Evolutionary conservation across 2,113 vertebrate species (phyloP).

Genomic region (Acanthochromis polyacanthus): DNA sequence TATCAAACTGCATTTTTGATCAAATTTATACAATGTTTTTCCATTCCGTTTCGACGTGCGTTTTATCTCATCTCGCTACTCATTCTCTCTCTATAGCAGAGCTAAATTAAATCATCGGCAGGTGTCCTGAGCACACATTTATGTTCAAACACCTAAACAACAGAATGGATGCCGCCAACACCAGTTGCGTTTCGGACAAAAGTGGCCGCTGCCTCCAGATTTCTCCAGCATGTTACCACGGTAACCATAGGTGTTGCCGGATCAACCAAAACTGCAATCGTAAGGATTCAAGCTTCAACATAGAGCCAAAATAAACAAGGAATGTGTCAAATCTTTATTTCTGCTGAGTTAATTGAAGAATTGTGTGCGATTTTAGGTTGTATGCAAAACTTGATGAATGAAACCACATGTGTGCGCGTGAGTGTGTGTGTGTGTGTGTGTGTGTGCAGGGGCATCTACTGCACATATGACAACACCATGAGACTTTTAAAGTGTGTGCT

Average conservation of each 20-base stretch:
- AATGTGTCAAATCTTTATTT: too few relatives aligned
- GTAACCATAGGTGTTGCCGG: constrained; percentile 3
- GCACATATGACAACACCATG: not conserved
- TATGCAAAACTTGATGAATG: not conserved
- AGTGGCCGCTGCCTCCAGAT: not conserved
- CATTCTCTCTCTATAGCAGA: too few relatives aligned
- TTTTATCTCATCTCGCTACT: too few relatives aligned
- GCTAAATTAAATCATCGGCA: too few relatives aligned
- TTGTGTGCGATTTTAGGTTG: too few relatives aligned
- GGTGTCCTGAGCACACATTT: not conserved
- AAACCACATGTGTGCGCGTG: not conserved
- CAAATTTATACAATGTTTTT: too few relatives aligned
- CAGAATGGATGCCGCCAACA: not conserved
- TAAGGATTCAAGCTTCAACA: not conserved
- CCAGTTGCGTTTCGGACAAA: not conserved
- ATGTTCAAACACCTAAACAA: too few relatives aligned
- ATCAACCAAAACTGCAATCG: not conserved
- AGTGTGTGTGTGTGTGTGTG: not conserved
- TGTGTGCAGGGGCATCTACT: not conserved
- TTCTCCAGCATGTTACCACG: not conserved
- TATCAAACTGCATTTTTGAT: too few relatives aligned
- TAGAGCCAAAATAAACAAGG: too few relatives aligned
- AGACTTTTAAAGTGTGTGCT: not conserved
- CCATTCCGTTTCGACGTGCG: too few relatives aligned
- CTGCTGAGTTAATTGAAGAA: too few relatives aligned